Conservation (phyloP, 2,113 vertebrate genomes). For the Poeciliopsis occidentalis region DNA sequence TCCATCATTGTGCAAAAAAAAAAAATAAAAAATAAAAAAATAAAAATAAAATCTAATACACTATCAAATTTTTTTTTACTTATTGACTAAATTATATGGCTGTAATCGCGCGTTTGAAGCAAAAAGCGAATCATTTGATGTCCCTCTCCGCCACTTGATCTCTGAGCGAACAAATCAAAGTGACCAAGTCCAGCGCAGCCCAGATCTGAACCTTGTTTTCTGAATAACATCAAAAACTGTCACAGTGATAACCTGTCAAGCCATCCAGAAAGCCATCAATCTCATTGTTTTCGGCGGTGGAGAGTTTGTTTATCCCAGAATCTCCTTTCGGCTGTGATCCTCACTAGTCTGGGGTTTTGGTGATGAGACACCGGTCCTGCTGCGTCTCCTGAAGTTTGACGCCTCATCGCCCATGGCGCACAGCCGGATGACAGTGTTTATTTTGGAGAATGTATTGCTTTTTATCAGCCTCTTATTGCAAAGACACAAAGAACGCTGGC, state of each 20-base stretch:
- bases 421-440: conserved; percentile 60
- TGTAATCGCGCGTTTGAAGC: conserved; percentile 63
- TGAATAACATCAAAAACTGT: conserved; percentile 66
- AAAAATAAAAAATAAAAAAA: too few relatives aligned
- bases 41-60: conserved; percentile 15
- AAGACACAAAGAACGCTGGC: conserved; percentile 60
- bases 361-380: conserved; percentile 61
- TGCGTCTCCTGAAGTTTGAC: conserved; percentile 78
- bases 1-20: conserved; percentile 84
- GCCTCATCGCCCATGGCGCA: conserved; percentile 76
- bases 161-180: conserved; percentile 62
- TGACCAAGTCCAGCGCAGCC: conserved; percentile 66
- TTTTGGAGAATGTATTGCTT: conserved; percentile 78
- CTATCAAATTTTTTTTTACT: conserved; percentile 49
- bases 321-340: conserved; percentile 38
- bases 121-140: conserved; percentile 56
- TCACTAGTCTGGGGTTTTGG: conserved; percentile 52
- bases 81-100: conserved; percentile 68
- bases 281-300: conserved; percentile 43
- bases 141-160: conserved; percentile 68
- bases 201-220: conserved; percentile 51
- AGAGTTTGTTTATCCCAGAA: conserved; percentile 49
- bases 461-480: conserved; percentile 77
- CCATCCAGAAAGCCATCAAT: conserved; percentile 44
- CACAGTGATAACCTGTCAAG: conserved; percentile 65